These are phyloP conservation scores for Cylloceria caligata DNA, from an alignment of 2,888 invertebrate species.

Conservation along the genomic window DNA sequence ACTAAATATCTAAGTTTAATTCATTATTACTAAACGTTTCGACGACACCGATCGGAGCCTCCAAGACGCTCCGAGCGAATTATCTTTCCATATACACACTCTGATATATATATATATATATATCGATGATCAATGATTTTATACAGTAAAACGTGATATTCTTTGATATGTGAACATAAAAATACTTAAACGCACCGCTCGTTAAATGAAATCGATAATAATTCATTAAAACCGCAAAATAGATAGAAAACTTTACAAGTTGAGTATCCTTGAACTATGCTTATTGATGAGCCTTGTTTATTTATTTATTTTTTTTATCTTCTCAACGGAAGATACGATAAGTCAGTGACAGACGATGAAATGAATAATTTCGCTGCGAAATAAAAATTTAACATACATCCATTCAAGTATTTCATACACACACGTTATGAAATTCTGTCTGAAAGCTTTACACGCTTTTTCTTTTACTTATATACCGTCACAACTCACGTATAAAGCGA, in stretches of 20 bases:
- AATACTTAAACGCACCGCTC: constrained; percentile 51
- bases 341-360: background rate
- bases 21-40: constrained; percentile 39
- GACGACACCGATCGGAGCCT: constrained; percentile 23
- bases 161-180: constrained; percentile 55
- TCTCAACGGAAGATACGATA: background rate
- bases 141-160: constrained; percentile 41
- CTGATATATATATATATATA: constrained; percentile 27
- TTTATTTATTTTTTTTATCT: background rate
- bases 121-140: constrained; percentile 51
- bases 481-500: constrained; percentile 37
- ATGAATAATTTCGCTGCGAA: background rate
- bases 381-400: constrained; percentile 21
- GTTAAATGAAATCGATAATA: constrained; percentile 24
- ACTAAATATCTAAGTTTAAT: constrained; percentile 50
- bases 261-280: background rate
- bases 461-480: constrained; percentile 22
- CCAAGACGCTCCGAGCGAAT: constrained; percentile 27
- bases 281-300: constrained; percentile 1
- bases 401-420: constrained; percentile 22
- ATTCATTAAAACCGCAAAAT: constrained; percentile 8
- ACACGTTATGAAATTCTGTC: constrained; percentile 31
- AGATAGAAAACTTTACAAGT: constrained; percentile 5
- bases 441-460: constrained; percentile 32
- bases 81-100: constrained; percentile 14